Conservation (phyloP, 2,888 invertebrate species). For the Folsomia candida region DNA sequence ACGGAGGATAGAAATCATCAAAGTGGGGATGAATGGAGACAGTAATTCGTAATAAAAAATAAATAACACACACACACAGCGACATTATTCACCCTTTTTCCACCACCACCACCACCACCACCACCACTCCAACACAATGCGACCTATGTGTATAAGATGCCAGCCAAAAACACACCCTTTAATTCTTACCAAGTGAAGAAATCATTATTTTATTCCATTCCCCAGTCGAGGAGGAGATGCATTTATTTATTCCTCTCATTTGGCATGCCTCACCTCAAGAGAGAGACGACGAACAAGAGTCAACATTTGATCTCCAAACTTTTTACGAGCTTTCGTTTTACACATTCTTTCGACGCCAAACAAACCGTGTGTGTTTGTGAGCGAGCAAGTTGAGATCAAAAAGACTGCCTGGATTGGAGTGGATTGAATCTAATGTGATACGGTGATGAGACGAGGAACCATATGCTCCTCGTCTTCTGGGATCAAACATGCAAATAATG, state of each 20-base stretch:
- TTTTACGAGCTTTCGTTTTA: background rate
- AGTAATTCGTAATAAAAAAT: slow-evolving; percentile 20
- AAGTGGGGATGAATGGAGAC: slow-evolving; percentile 16
- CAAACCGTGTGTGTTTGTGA: too few species aligned
- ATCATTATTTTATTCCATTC: background rate
- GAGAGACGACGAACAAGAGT: too few species aligned
- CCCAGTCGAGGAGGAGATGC: too few species aligned
- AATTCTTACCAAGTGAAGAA: too few species aligned
- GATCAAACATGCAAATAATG: too few species aligned
- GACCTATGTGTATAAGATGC: too few species aligned
- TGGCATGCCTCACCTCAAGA: slow-evolving; percentile 10
- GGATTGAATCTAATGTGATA: too few species aligned
- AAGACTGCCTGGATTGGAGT: too few species aligned
- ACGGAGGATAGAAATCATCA: background rate
- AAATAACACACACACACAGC: slow-evolving; percentile 15
- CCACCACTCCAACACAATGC: too few species aligned
- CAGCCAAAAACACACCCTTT: too few species aligned
- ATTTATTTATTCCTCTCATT: slow-evolving; percentile 5
- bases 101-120: too few species aligned
- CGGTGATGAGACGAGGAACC: background rate
- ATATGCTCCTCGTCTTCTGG: background rate
- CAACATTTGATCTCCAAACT: slow-evolving; percentile 12
- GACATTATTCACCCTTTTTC: slow-evolving; percentile 2
- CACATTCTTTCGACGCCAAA: background rate
- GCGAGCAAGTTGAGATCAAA: too few species aligned